phyloP scores from a whole-genome alignment of 2,888 invertebrate genomes.

The Patella depressa region DNA sequence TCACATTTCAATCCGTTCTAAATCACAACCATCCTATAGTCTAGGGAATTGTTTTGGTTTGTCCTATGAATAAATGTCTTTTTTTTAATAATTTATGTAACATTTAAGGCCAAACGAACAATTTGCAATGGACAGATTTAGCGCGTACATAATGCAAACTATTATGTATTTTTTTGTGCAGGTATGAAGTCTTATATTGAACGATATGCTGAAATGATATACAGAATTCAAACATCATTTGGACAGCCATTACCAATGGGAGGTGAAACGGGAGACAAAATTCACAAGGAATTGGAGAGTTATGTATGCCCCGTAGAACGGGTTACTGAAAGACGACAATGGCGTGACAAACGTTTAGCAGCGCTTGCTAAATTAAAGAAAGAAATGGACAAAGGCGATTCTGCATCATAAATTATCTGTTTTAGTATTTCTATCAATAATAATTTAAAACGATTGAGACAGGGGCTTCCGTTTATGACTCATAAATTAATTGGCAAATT shows the following conservation, averaged over 20 bases:
- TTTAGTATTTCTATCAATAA: too few species aligned
- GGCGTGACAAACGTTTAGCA: constrained; percentile 65
- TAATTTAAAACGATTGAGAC: too few species aligned
- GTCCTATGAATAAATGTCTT: too few species aligned
- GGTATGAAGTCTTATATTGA: constrained; percentile 60
- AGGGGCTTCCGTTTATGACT: too few species aligned
- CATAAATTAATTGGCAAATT: too few species aligned
- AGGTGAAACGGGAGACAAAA: constrained; percentile 44
- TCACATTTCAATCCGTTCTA: too few species aligned
- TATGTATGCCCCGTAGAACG: constrained; percentile 54
- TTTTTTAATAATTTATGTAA: too few species aligned
- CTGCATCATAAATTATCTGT: background rate
- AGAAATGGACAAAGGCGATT: constrained; percentile 40
- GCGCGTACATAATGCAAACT: too few species aligned
- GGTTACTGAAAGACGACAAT: constrained; percentile 54
- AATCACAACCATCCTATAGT: too few species aligned
- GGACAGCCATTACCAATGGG: constrained; percentile 50
- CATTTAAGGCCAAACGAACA: too few species aligned
- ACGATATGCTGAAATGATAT: constrained; percentile 59
- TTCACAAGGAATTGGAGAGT: constrained; percentile 45
- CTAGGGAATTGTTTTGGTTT: too few species aligned
- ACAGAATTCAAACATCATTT: constrained; percentile 48
- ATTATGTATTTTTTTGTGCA: constrained; percentile 23
- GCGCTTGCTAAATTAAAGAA: constrained; percentile 64
- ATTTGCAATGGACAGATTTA: too few species aligned